Evolutionary conservation across 2,888 invertebrate genomes (phyloP), one percentile per base, ranked within the genome.

Genomic region (Iphiclides podalirius): DNA sequence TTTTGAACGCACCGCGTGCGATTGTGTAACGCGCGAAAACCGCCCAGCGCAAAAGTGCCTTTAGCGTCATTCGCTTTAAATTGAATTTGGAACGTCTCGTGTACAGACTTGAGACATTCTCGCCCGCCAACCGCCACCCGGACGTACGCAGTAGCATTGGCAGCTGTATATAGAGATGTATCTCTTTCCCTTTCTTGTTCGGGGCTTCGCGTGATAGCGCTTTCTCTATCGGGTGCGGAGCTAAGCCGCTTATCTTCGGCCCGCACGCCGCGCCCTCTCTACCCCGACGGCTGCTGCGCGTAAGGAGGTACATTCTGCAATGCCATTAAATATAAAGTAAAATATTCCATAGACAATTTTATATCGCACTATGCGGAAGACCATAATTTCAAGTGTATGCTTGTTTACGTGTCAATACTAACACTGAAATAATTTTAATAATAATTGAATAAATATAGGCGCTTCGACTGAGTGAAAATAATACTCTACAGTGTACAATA

Each of bases 201-300:
- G 40, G 13, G 1, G 1, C 11, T 14, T 46, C 6, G 13, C 26
- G n/a, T 57, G 52, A 67, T 79, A 47, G 28, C 55, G 59, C 55
- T 59, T 60, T 82, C 79, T 66, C 75, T 55, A 55, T 77, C 72
- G 62, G 70, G 70, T 75, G 79, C 79, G 75, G 79, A 82, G 82
- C 75, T 88, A 88, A 88, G 87, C 88, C 84, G 88, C 88, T 88
- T 88, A 88, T 87, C 87, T 83, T 63, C 82, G 53, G 72, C 85
- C 86, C 84, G 84, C 88, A 84, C 86, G 78, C 82, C 80, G 63
- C 82, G 66, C 74, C 75, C 73, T 74, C 53, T 60, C 52, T 59
- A 63, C 75, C 66, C 64, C 57, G 62, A 61, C 79, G 80, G 81
- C 80, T 78, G 84, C 80, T 83, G 80, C 79, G 83, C 70, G 77